phyloP scores from a whole-genome alignment of 1,140 invertebrate genomes.

The Euwallacea fornicatus region DNA sequence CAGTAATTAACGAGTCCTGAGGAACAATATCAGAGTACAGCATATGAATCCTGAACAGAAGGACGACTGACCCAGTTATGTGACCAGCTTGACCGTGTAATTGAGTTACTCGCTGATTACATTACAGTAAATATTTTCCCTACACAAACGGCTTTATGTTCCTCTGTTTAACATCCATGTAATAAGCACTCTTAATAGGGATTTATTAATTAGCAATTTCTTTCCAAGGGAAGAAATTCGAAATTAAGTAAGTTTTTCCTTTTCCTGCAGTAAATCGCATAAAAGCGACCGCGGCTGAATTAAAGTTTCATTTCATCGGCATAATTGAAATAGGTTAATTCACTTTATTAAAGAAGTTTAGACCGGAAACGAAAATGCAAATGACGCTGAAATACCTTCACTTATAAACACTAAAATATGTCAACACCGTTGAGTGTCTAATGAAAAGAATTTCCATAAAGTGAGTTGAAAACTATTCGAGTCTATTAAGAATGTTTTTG shows the following conservation, averaged over 20 bases:
- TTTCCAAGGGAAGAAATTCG: too few species aligned
- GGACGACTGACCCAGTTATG: constrained; percentile 13
- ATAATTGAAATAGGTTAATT: neutral
- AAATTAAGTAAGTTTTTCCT: too few species aligned
- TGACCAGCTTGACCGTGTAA: constrained; percentile 6
- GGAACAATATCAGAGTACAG: constrained; percentile 5
- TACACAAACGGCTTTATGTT: too few species aligned
- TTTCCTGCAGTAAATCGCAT: too few species aligned
- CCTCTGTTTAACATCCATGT: neutral
- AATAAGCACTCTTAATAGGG: constrained; percentile 1
- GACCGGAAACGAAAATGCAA: constrained; percentile 2
- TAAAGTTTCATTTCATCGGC: constrained; percentile 1
- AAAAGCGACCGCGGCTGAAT: too few species aligned
- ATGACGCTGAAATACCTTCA: constrained; percentile 1
- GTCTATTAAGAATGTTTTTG: too few species aligned
- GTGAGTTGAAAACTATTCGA: too few species aligned
- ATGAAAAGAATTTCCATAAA: neutral
- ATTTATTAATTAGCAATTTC: too few species aligned
- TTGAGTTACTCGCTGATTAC: constrained; percentile 15
- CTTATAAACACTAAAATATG: neutral
- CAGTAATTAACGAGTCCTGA: constrained; percentile 13
- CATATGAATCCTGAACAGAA: constrained; percentile 10
- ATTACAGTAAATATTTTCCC: constrained; percentile 1
- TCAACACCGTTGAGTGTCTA: neutral
- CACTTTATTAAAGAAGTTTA: constrained; percentile 3